A percentile compares a stretch with the other conserved stretches of the same genome.
Evolutionary conservation across 64 coral and sea anemone species (phyloP).

Genomic region (Dendronephthya gigantea): DNA sequence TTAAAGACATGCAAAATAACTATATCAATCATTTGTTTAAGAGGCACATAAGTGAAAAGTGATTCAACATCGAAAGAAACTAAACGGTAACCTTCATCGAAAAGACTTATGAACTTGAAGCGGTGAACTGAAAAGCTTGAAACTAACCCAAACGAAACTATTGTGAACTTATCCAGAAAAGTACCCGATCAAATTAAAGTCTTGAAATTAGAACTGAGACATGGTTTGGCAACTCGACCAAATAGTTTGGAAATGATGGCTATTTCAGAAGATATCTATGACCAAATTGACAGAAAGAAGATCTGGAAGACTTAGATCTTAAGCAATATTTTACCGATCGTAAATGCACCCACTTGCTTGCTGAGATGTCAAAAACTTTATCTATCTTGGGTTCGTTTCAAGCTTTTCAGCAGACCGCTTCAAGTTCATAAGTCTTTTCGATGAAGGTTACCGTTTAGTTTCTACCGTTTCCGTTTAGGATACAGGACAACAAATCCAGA

Average conservation of each 20-base stretch:
- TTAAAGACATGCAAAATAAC: too few species aligned
- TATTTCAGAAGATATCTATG: constrained; percentile 12
- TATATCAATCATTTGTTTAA: too few species aligned
- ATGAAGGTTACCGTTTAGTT: too few species aligned
- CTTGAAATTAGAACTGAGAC: constrained; percentile 11
- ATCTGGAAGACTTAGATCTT: not conserved
- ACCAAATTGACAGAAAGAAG: not conserved
- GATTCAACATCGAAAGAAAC: too few species aligned
- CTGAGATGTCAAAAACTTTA: not conserved
- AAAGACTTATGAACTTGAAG: not conserved
- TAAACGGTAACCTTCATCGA: too few species aligned
- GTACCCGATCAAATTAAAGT: constrained; percentile 4
- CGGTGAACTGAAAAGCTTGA: not conserved
- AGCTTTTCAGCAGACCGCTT: too few species aligned
- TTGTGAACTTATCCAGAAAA: not conserved
- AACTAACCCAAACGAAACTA: constrained; percentile 3
- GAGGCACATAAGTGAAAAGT: too few species aligned
- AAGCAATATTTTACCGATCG: not conserved
- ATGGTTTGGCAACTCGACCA: constrained; percentile 2
- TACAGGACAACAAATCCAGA: too few species aligned
- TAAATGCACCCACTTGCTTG: not conserved
- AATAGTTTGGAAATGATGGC: constrained; percentile 16
- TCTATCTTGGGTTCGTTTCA: too few species aligned
- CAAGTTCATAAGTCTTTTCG: too few species aligned
- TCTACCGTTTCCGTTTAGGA: too few species aligned